phyloP scores from a whole-genome alignment of 2,113 vertebrate genomes.

The Nibea albiflora region DNA sequence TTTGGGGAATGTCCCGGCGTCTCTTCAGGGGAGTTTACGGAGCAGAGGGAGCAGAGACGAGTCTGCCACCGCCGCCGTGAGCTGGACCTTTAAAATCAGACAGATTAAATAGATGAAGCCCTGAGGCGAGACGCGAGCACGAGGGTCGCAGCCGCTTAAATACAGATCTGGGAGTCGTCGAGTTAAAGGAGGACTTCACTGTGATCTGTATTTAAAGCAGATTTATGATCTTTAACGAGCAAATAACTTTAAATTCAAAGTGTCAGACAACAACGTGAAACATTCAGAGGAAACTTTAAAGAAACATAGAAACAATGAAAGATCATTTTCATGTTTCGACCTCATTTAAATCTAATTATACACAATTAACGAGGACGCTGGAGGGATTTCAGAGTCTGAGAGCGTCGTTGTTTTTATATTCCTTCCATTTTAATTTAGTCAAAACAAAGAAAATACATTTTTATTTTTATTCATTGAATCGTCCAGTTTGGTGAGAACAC shows the following conservation, averaged over 20 bases:
- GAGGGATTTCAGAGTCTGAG: not conserved
- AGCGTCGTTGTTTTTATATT: too few relatives aligned
- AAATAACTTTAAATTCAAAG: too few relatives aligned
- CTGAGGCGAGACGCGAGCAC: not conserved
- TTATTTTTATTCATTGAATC: too few relatives aligned
- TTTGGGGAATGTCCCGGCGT: constrained; percentile 1
- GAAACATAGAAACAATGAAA: too few relatives aligned
- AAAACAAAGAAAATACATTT: too few relatives aligned
- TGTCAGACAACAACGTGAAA: too few relatives aligned
- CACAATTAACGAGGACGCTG: not conserved
- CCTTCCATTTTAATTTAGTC: too few relatives aligned
- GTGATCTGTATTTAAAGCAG: too few relatives aligned
- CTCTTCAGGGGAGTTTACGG: not conserved
- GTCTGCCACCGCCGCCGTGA: constrained; percentile 12
- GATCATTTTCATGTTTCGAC: not conserved
- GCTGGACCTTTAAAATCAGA: constrained; percentile 49
- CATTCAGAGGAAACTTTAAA: too few relatives aligned
- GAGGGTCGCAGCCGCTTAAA: not conserved
- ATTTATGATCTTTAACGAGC: too few relatives aligned
- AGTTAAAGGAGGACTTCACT: not conserved
- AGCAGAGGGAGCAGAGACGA: not conserved
- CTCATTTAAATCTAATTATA: not conserved
- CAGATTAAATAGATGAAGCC: constrained; percentile 30
- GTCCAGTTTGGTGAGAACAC: too few relatives aligned
- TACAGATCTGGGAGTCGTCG: constrained; percentile 22